These are phyloP conservation scores for Pelodiscus sinensis DNA, from an alignment of 2,113 vertebrate genomes.

Conservation along the genomic window DNA sequence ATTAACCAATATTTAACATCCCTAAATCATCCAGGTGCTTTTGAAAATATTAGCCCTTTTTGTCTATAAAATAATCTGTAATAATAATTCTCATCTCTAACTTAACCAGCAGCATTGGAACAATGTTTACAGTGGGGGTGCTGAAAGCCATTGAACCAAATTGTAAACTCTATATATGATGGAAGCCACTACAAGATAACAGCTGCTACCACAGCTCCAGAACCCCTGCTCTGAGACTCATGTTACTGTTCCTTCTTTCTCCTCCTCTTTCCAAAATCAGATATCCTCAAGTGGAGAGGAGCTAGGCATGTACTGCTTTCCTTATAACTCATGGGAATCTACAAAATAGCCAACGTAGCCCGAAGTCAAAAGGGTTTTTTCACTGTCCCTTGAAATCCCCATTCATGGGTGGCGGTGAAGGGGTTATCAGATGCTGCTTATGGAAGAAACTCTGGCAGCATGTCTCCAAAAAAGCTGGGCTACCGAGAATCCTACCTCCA, in stretches of 20 bases:
- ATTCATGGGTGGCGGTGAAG: background rate
- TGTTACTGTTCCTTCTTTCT: background rate
- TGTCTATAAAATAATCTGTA: background rate
- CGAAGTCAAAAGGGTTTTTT: background rate
- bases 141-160: too few relatives aligned
- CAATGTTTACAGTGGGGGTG: too few relatives aligned
- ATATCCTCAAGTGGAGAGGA: background rate
- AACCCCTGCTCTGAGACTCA: background rate
- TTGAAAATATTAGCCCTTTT: background rate
- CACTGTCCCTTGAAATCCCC: background rate
- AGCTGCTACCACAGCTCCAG: too few relatives aligned
- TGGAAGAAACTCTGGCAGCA: background rate
- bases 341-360: background rate
- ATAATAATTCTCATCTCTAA: background rate
- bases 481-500: background rate
- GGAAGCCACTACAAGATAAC: too few relatives aligned
- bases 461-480: background rate
- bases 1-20: too few relatives aligned
- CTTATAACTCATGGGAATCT: background rate
- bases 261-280: background rate
- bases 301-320: background rate
- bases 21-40: background rate
- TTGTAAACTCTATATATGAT: too few relatives aligned
- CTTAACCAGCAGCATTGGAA: too few relatives aligned
- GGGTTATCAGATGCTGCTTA: background rate